Evolutionary conservation across 1,140 invertebrate genomes (phyloP), one percentile per base, ranked within the genome.

Genomic region (Sarcophaga peregrina): DNA sequence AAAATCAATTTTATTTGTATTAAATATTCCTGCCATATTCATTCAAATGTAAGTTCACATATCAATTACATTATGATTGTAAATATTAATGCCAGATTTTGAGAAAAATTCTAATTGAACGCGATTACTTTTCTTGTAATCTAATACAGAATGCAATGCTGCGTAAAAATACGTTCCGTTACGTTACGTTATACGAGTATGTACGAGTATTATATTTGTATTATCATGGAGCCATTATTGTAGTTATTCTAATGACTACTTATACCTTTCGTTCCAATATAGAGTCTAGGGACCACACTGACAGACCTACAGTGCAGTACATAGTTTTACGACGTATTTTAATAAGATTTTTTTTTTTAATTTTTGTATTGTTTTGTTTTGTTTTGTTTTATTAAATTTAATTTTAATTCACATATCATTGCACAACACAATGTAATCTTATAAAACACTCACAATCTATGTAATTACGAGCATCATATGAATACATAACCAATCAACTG

Each of bases 361-460:
- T 2, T 37, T 37, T 37, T 37, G 25, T n/a, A n/a, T 37, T 37
- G 25, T 37, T 37, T 1, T 37, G n/a, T 37, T 37, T 37, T 37
- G 25, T 37, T 37, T 37, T n/a, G n/a, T n/a, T 37, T 37, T 37
- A 37, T 37, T 37, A 37, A 37, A 37, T 2, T 37, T 62, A 62
- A 62, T 3, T 62, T 62, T 37, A 37, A 62, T 62, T 62, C n/a
- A 62, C 54, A 62, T 7, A 62, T 62, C 54, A 62, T 62, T 62
- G 73, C 37, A 75, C 73, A 75, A 47, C 73, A 13, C 73, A 13
- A 47, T 75, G 73, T 45, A 75, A 75, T 46, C 13, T 75, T 47
- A 47, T 47, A 75, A 75, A 1, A 37, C 25, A 37, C 1, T n/a
- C 25, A 37, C 25, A 37, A 37, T 37, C n/a, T n/a, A n/a, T n/a